phyloP scores from a whole-genome alignment of 2,888 invertebrate genomes.

The Diloba caeruleocephala region DNA sequence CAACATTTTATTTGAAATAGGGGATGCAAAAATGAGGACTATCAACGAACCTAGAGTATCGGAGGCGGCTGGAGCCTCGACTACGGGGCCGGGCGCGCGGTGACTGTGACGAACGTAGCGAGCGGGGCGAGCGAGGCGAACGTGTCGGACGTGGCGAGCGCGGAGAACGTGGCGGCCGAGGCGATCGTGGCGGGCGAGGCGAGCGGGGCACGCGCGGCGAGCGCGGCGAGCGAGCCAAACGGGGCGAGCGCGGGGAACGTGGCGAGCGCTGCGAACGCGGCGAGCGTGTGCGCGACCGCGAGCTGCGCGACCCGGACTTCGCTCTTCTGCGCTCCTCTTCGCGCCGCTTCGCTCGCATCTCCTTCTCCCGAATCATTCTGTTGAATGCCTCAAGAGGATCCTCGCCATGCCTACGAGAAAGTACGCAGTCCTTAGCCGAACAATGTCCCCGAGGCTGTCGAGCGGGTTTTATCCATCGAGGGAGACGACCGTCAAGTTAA shows the following conservation, averaged over 20 bases:
- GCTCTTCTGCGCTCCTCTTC: constrained; percentile 90
- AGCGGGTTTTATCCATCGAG: constrained; percentile 49
- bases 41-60: constrained; percentile 82
- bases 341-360: constrained; percentile 91
- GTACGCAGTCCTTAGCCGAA: constrained; percentile 49
- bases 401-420: constrained; percentile 91
- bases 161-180: constrained; percentile 61
- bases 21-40: constrained; percentile 37
- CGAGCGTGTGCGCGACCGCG: constrained; percentile 72
- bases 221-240: constrained; percentile 52
- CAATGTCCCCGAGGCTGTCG: constrained; percentile 18
- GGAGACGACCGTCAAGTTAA: constrained; percentile 46
- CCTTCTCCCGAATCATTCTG: constrained; percentile 95
- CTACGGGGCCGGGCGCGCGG: constrained; percentile 73
- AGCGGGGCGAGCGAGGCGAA: constrained; percentile 54
- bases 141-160: constrained; percentile 64
- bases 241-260: constrained; percentile 68
- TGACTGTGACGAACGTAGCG: constrained; percentile 52
- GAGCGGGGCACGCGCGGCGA: constrained; percentile 52
- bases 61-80: constrained; percentile 74
- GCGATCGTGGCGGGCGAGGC: constrained; percentile 66
- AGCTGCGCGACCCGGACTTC: constrained; percentile 78
- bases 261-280: constrained; percentile 67
- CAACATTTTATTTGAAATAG: constrained; percentile 9
- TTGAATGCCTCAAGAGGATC: constrained; percentile 96